Evolutionary conservation across 92 coral and sea anemone species (phyloP), one percentile per base, ranked within the genome.

Genomic region (Epizoanthus scotinus): DNA sequence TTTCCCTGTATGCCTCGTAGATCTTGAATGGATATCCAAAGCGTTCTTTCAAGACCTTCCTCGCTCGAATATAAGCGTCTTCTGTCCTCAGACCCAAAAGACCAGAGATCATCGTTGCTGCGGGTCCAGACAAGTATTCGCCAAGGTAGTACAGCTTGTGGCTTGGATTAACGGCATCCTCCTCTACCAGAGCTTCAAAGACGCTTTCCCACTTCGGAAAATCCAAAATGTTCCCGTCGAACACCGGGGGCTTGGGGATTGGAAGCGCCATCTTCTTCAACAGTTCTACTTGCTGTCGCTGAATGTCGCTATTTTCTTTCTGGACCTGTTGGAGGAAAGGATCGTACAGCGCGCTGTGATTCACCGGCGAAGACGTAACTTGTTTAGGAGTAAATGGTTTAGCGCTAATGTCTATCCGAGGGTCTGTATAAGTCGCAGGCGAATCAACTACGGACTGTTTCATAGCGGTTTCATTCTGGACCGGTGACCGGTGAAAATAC

Each of bases 1-100:
- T 70, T 19, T 63, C 36, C 15, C 68, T 31, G 25, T 63, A 63
- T 2, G 86, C 86, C 21, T 82, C 79, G 56, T 70, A 82, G 47
- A 82, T 61, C 55, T 82, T 82, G 67, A 70, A 82, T 1, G 86
- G 86, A 21, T 82, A 62, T 6, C 86, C 70, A 19, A 55, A 82
- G 9, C 71, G 79, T 7, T 82, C 79, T 31, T 58, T 53, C 24
- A 82, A 38, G 5, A 82, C 17, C 65, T 82, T 71, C 40, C n/a
- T 21, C 1, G 36, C 36, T 31, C 36, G 36, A 4, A 1, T 31
- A 31, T 31, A 31, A 1, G 4, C 36, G 4, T 31, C 36, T 31
- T 31, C 36, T 1, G 36, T 31, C 4, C 36, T 31, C 4, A 31
- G 36, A 31, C 36, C 36, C 36, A 31, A 31, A 31, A 31, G 36